A percentile compares a stretch with the other conserved stretches of the same genome.
Conservation (phyloP, 2,113 vertebrate genomes). For the Dipodomys spectabilis region DNA sequence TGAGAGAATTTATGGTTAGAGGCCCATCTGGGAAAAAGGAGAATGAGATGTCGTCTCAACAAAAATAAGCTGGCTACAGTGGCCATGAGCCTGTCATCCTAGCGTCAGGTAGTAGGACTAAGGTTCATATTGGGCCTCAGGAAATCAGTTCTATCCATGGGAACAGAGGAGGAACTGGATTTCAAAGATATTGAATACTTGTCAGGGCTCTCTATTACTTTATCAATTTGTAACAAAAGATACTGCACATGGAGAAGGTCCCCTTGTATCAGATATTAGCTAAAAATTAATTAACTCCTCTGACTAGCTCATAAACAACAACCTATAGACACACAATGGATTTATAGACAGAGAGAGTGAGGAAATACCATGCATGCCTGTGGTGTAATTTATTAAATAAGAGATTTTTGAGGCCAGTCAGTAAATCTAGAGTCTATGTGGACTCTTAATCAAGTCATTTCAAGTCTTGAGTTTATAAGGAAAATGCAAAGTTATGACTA, state of each 20-base stretch:
- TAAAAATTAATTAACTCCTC: constrained; percentile 72
- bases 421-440: background rate
- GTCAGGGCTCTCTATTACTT: constrained; percentile 22
- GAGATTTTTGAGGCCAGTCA: background rate
- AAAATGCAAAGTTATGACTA: background rate
- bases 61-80: too few species aligned
- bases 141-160: constrained; percentile 28
- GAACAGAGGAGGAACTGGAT: background rate
- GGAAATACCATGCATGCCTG: background rate
- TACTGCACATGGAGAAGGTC: background rate
- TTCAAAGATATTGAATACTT: constrained; percentile 55
- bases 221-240: constrained; percentile 58
- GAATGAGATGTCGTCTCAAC: too few species aligned
- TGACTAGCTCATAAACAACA: constrained; percentile 61
- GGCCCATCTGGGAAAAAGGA: too few species aligned
- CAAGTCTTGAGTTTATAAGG: background rate
- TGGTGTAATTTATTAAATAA: background rate
- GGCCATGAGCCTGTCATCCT: too few species aligned
- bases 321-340: background rate
- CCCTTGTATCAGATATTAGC: constrained; percentile 63
- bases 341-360: constrained; percentile 1
- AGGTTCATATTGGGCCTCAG: too few species aligned
- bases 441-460: background rate
- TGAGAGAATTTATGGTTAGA: too few species aligned
- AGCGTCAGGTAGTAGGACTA: too few species aligned